Evolutionary conservation across 2,797 vertebrate genomes (phyloP).

Genomic region (Hypotaenidia philippensis): DNA sequence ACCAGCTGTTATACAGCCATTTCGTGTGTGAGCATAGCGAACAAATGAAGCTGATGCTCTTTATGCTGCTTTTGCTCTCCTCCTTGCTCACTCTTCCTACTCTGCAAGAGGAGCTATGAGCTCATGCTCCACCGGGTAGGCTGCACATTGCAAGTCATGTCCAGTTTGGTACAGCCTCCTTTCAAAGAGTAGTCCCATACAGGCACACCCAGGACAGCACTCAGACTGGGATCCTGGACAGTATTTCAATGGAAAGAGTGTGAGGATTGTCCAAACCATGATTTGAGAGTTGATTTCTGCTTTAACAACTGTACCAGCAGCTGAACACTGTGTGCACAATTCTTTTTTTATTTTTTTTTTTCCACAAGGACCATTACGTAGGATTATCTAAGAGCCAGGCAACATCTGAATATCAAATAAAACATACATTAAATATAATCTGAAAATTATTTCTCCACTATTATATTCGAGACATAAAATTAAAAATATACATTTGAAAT

Average conservation of each 20-base stretch:
- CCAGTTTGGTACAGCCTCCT: neutral
- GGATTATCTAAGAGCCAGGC: neutral
- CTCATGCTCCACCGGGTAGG: neutral
- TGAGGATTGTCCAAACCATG: neutral
- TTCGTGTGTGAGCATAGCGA: neutral
- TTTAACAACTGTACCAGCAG: neutral
- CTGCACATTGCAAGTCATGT: neutral
- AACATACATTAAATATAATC: neutral
- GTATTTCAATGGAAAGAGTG: neutral
- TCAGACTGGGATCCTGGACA: neutral
- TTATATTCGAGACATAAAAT: neutral
- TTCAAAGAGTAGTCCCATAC: neutral
- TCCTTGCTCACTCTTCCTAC: neutral
- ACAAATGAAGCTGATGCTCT: constrained; percentile 14
- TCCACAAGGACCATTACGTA: neutral
- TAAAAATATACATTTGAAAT: neutral
- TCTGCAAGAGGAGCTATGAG: neutral
- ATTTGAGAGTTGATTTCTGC: neutral
- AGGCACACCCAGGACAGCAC: neutral
- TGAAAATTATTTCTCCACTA: neutral
- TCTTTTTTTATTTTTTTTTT: neutral
- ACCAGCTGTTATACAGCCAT: constrained; percentile 15
- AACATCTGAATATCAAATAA: neutral
- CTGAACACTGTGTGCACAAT: neutral
- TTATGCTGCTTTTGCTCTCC: neutral